Percentiles rank a stretch among this genome's conserved stretches.
phyloP scores from a whole-genome alignment of 2,888 invertebrate genomes.

The Atethmia centrago region DNA sequence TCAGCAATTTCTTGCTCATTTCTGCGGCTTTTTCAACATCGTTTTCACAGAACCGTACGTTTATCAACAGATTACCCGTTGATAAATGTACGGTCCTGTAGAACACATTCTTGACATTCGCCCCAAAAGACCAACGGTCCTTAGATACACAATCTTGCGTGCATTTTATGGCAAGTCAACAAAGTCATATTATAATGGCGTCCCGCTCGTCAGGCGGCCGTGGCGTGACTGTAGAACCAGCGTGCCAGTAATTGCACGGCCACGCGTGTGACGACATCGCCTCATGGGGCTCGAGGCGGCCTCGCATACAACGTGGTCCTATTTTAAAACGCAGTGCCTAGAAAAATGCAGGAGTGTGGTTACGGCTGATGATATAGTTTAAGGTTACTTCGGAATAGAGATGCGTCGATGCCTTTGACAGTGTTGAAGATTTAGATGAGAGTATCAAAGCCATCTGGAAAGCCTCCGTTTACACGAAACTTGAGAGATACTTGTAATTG shows the following conservation, averaged over 20 bases:
- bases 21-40: not conserved
- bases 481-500: not conserved
- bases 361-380: conserved; percentile 30
- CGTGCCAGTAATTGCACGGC: conserved; percentile 57
- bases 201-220: conserved; percentile 7
- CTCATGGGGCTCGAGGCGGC: conserved; percentile 24
- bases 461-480: conserved; percentile 14
- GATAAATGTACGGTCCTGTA: no score
- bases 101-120: not conserved
- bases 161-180: conserved; percentile 10
- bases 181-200: conserved; percentile 14
- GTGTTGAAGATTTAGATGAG: not conserved
- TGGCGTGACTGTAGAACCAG: conserved; percentile 35
- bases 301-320: conserved; percentile 12
- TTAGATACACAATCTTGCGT: not conserved
- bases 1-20: not conserved
- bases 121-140: not conserved
- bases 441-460: conserved; percentile 10
- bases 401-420: not conserved
- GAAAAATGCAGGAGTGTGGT: conserved; percentile 12
- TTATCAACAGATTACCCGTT: not conserved
- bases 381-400: conserved; percentile 6
- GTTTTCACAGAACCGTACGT: not conserved
- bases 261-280: conserved; percentile 51
- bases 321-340: conserved; percentile 48